Conservation (phyloP, 2,797 vertebrate genomes). For the Tympanoctomys barrerae region DNA sequence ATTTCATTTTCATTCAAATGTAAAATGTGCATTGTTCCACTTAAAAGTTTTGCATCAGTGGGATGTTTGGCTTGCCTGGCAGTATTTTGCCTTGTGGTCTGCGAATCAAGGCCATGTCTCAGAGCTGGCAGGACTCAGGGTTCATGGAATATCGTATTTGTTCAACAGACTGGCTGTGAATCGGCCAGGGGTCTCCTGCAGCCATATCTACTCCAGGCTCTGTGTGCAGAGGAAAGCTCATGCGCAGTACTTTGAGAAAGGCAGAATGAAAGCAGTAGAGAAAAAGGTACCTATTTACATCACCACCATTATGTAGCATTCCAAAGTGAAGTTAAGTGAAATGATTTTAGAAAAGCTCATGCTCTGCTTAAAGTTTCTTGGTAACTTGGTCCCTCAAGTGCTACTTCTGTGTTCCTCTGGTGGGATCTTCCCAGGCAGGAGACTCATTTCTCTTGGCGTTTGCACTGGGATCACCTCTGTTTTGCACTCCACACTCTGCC, state of each 20-base stretch:
- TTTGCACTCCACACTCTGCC: neutral
- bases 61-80: neutral
- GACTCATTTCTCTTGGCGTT: neutral
- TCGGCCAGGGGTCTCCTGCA: neutral
- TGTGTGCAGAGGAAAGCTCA: neutral
- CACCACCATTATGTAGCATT: neutral
- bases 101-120: neutral
- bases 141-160: neutral
- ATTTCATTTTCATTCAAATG: neutral
- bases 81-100: neutral
- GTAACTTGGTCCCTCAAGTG: neutral
- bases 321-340: neutral
- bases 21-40: neutral
- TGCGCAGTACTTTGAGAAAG: neutral
- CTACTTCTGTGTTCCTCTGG: neutral
- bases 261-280: neutral
- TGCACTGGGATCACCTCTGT: constrained; percentile 2
- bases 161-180: neutral
- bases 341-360: neutral
- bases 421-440: constrained; percentile 9
- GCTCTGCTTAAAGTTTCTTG: neutral
- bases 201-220: neutral
- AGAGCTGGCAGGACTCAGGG: neutral
- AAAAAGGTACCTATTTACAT: neutral
- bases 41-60: neutral